These are phyloP conservation scores for Podabrus alpinus DNA, from an alignment of 2,888 invertebrate species.

Conservation along the genomic window DNA sequence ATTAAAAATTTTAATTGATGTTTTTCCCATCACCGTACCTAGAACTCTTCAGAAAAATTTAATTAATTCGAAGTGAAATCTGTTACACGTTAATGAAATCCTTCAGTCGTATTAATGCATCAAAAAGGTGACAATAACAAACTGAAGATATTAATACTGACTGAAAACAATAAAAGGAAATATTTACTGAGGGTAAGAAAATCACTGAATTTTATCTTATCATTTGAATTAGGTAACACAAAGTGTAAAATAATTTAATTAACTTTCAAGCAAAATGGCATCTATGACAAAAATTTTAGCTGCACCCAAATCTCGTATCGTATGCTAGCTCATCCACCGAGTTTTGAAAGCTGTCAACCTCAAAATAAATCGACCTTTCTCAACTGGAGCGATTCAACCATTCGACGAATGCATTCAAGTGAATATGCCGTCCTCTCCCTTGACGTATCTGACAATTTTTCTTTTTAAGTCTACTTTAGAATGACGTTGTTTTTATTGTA, in stretches of 20 bases:
- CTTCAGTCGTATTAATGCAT: not conserved
- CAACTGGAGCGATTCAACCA: conserved; percentile 34
- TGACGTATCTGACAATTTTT: conserved; percentile 30
- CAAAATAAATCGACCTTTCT: conserved; percentile 40
- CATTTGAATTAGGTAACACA: not conserved
- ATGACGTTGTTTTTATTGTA: conserved; percentile 10
- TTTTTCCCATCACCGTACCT: not conserved
- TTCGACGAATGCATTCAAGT: conserved; percentile 35
- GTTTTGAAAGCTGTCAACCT: conserved; percentile 37
- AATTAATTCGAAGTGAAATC: not conserved
- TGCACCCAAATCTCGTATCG: conserved; percentile 16
- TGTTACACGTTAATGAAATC: not conserved
- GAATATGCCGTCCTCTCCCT: conserved; percentile 33
- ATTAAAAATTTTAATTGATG: not conserved
- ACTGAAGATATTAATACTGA: not conserved
- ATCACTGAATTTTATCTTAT: not conserved
- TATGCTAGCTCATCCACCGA: conserved; percentile 34
- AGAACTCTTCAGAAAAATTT: not conserved
- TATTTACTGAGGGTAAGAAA: not conserved
- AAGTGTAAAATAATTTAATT: conserved; percentile 25
- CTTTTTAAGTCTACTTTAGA: conserved; percentile 19
- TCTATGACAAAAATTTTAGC: conserved; percentile 21
- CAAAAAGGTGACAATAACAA: not conserved
- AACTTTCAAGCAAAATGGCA: conserved; percentile 24
- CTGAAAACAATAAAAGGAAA: not conserved